phyloP scores from a whole-genome alignment of 2,113 vertebrate genomes.

The Empidonax alnorum region DNA sequence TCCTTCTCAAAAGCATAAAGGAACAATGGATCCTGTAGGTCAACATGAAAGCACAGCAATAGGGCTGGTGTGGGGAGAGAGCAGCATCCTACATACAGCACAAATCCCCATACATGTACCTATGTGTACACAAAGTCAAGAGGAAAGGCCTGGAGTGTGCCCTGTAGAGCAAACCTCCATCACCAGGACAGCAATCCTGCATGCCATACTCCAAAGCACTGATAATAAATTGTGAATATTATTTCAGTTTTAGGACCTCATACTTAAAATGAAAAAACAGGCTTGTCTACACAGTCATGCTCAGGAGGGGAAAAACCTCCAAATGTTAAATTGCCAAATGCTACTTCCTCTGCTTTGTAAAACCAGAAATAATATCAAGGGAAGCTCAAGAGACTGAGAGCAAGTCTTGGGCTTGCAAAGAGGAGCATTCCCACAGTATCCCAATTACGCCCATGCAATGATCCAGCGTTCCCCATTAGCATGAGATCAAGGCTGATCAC shows the following conservation, averaged over 20 bases:
- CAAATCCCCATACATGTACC: fast-evolving
- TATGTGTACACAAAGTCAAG: not conserved
- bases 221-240: not conserved
- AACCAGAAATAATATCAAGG: not conserved
- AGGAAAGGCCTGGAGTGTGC: not conserved
- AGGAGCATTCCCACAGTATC: not conserved
- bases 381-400: not conserved
- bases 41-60: not conserved
- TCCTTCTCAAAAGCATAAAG: not conserved
- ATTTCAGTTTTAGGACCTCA: not conserved
- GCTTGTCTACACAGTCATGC: not conserved
- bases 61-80: not conserved
- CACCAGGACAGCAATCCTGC: not conserved
- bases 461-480: not conserved
- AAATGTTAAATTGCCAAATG: not conserved
- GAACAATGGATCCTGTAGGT: not conserved
- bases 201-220: not conserved
- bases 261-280: not conserved
- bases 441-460: not conserved
- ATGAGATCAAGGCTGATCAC: not conserved
- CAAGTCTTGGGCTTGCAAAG: not conserved
- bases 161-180: not conserved
- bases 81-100: not conserved
- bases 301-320: not conserved
- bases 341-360: not conserved